phyloP scores from a whole-genome alignment of 2,888 invertebrate genomes.

The Drosophila planitibia region DNA sequence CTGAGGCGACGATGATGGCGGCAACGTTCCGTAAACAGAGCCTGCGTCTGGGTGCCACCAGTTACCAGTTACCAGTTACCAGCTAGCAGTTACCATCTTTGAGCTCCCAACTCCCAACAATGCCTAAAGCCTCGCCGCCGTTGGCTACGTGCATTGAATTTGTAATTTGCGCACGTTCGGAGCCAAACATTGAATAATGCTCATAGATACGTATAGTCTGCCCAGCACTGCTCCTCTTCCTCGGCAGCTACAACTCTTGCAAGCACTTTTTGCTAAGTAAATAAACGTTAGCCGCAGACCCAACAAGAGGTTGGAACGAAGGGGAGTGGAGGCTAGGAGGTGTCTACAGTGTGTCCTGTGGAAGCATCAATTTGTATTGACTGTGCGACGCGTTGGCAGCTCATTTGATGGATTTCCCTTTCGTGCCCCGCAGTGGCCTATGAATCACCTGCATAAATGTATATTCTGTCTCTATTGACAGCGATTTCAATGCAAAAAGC shows the following conservation, averaged over 20 bases:
- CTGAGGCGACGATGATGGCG: constrained; percentile 62
- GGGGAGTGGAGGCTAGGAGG: neutral
- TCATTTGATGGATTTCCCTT: constrained; percentile 78
- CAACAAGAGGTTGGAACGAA: neutral
- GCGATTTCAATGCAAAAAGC: constrained; percentile 44
- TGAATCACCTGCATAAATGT: constrained; percentile 71
- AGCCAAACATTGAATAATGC: constrained; percentile 80
- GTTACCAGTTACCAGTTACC: constrained; percentile 4
- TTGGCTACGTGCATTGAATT: constrained; percentile 79
- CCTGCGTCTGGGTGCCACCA: constrained; percentile 12
- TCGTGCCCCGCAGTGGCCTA: constrained; percentile 36
- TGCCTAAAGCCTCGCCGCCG: constrained; percentile 52
- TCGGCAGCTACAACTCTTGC: constrained; percentile 18
- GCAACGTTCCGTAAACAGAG: constrained; percentile 57
- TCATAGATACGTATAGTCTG: constrained; percentile 69
- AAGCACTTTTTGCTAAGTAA: constrained; percentile 72
- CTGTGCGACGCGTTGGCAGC: constrained; percentile 72
- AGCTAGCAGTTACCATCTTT: constrained; percentile 24
- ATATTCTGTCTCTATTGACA: constrained; percentile 34
- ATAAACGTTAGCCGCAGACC: constrained; percentile 59
- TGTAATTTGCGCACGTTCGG: constrained; percentile 81
- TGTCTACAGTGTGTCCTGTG: constrained; percentile 8
- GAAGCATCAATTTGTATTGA: constrained; percentile 73
- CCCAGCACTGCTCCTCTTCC: neutral
- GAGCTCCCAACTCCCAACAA: constrained; percentile 28